Evolutionary conservation across 2,888 invertebrate species (phyloP), one percentile per base, ranked within the genome.

Genomic region (Eupithecia centaureata): DNA sequence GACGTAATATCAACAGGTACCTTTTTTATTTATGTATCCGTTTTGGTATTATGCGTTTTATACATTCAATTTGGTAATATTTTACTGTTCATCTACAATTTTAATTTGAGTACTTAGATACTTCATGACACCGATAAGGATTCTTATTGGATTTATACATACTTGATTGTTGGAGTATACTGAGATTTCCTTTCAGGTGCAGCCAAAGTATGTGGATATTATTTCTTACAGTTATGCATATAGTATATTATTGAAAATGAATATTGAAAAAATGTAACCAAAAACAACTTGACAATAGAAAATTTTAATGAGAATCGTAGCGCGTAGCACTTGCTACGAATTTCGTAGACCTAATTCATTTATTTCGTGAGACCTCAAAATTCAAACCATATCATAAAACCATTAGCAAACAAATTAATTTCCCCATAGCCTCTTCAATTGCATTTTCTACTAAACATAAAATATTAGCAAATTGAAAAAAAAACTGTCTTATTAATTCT

Each of bases 321-420:
- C 30, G 56, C 56, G 56, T 56, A 56, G 30, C 56, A 10, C 30
- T 0, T 56, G 30, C 56, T 56, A 56, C 56, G 56, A 56, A 30
- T 56, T 28, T 56, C 56, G 56, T 56, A 47, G 47, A 47, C 10
- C 42, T 8, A n/a, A n/a, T n/a, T n/a, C 38, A 35, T 4, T 0
- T 15, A 35, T 42, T 42, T 42, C 2, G 2, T 2, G 22, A 22
- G 1, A 22, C 47, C n/a, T n/a, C n/a, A n/a, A n/a, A n/a, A n/a
- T n/a, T n/a, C n/a, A n/a, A n/a, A n/a, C n/a, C n/a, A n/a, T n/a
- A n/a, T n/a, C n/a, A n/a, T n/a, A n/a, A n/a, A n/a, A n/a, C n/a
- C n/a, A n/a, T n/a, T n/a, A n/a, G n/a, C n/a, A n/a, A n/a, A n/a
- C n/a, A n/a, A n/a, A n/a, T n/a, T n/a, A n/a, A n/a, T n/a, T n/a